Percentiles rank a stretch among this genome's conserved stretches.
These are phyloP conservation scores for Hyposmocoma kahamanoa DNA, from an alignment of 1,140 invertebrate genomes.

Conservation along the genomic window DNA sequence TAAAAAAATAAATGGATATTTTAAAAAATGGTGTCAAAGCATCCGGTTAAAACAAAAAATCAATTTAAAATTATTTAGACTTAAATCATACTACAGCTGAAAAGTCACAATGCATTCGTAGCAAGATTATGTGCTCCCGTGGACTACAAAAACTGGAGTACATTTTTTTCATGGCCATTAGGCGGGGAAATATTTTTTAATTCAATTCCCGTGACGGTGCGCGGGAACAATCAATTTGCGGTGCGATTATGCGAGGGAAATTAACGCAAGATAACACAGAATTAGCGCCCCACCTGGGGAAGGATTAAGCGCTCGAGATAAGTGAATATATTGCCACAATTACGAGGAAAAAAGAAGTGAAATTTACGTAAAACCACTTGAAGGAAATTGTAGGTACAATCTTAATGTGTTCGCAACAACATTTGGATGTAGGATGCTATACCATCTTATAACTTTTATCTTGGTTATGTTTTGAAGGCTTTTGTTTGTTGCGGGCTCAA, in stretches of 20 bases:
- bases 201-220: neutral
- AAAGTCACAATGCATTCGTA: neutral
- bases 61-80: too few species aligned
- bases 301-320: constrained; percentile 48
- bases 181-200: constrained; percentile 2
- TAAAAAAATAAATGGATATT: too few species aligned
- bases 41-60: too few species aligned
- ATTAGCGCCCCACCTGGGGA: constrained; percentile 50
- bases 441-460: constrained; percentile 32
- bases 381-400: constrained; percentile 27
- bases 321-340: constrained; percentile 49
- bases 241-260: constrained; percentile 39
- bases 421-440: too few species aligned
- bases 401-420: constrained; percentile 27
- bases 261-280: constrained; percentile 53
- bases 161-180: neutral
- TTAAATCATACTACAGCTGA: too few species aligned
- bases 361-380: constrained; percentile 30
- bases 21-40: too few species aligned
- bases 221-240: constrained; percentile 40
- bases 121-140: neutral
- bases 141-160: neutral
- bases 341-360: constrained; percentile 42
- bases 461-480: constrained; percentile 14
- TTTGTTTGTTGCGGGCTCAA: constrained; percentile 34